Conservation (phyloP, 2,888 invertebrate genomes). For the Lycophotia porphyrea region DNA sequence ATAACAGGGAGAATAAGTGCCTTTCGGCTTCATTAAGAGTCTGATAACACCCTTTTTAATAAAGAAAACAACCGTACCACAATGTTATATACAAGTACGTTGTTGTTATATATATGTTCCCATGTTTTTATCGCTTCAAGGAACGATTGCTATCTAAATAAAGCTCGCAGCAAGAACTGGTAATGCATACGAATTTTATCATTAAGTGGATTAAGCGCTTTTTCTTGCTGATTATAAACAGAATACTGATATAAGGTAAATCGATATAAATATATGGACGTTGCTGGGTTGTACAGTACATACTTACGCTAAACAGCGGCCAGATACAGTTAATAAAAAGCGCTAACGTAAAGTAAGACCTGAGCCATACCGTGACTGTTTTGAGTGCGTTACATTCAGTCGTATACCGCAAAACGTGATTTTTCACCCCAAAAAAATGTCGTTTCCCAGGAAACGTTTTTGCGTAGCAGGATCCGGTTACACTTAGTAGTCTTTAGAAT, state of each 20-base stretch:
- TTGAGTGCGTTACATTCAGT: no score
- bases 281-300: background rate
- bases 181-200: conserved; percentile 58
- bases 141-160: conserved; percentile 41
- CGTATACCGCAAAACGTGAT: no score
- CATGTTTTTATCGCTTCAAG: conserved; percentile 29
- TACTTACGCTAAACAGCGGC: background rate
- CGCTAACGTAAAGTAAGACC: background rate
- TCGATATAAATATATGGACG: background rate
- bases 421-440: no score
- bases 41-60: no score
- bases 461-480: no score
- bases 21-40: no score
- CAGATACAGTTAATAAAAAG: background rate
- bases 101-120: background rate
- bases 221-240: conserved; percentile 3
- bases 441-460: no score
- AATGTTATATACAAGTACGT: background rate
- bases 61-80: background rate
- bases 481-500: no score
- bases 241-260: conserved; percentile 6
- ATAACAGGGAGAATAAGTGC: no score
- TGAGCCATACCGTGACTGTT: no score
- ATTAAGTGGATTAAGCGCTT: conserved; percentile 31
- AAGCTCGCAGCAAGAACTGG: conserved; percentile 1